Evolutionary conservation across 2,888 invertebrate genomes (phyloP), one percentile per base, ranked within the genome.

Genomic region (Erebia palarica): DNA sequence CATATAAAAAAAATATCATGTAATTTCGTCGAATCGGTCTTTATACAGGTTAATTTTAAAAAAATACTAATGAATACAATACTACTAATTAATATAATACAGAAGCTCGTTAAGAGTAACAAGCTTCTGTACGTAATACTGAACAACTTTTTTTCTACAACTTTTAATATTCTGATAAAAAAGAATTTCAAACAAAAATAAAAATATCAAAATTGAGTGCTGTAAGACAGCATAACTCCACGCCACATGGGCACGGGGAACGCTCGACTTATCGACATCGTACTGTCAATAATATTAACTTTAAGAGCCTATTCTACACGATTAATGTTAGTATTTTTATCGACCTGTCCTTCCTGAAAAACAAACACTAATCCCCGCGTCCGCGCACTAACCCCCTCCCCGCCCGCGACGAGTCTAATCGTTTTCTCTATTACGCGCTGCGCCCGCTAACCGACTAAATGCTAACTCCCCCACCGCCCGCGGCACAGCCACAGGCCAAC

Each of bases 311-410:
- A 84, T 90, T 91, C 90, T 92, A 89, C 88, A 92, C 86, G 75
- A 92, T 92, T 92, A 93, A 94, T 94, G 92, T 88, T 94, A 96
- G 96, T 95, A 95, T 96, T 95, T 96, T 96, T 95, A 96, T 96
- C 95, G 96, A 96, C 95, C 95, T 96, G 87, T 96, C 96, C 95
- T 96, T 96, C 95, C 95, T 96, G 93, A 95, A 96, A 95, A 95
- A 95, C 85, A 87, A 89, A 89, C 83, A 87, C 88, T 89, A 87
- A 87, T 82, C 78, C 49, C 69, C 60, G 67, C 79, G 80, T 81
- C 77, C 81, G 79, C 81, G 78, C 77, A 86, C 88, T 90, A 89
- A 90, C 85, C 84, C 86, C 86, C 85, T 84, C 85, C 87, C 84
- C 80, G 76, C 64, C 80, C 75, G 81, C 80, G 82, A 82, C 82